Evolutionary conservation across 2,888 invertebrate genomes (phyloP).

Genomic region (Tachina grossa): DNA sequence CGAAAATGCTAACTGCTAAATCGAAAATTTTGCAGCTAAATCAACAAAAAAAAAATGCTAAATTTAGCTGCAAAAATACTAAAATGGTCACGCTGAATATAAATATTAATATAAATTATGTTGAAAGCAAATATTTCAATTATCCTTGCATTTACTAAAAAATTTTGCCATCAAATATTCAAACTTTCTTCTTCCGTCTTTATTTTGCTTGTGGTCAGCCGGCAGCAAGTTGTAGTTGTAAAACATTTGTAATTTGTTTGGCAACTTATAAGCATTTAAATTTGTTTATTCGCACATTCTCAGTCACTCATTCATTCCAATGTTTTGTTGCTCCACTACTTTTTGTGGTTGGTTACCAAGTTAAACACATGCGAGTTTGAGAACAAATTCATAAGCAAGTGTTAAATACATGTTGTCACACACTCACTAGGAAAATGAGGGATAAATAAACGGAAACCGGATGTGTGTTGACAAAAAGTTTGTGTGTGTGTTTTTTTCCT

Average conservation of each 20-base stretch:
- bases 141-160: too few species aligned
- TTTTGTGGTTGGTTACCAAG: neutral
- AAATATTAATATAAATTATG: too few species aligned
- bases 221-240: neutral
- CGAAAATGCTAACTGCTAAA: too few species aligned
- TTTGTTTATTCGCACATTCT: neutral
- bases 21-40: too few species aligned
- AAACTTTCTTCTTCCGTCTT: neutral
- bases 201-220: neutral
- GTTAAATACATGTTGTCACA: neutral
- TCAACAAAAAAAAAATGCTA: too few species aligned
- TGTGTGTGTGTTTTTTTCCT: slow-evolving; percentile 7
- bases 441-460: slow-evolving; percentile 56
- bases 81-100: too few species aligned
- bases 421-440: neutral
- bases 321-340: neutral
- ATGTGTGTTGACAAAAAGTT: slow-evolving; percentile 44
- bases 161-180: neutral
- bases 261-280: slow-evolving; percentile 17
- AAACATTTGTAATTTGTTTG: slow-evolving; percentile 24
- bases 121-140: too few species aligned
- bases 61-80: too few species aligned
- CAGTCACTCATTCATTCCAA: slow-evolving; percentile 2
- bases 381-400: neutral
- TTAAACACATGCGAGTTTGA: neutral